phyloP scores from a whole-genome alignment of 1,140 invertebrate species.

The Drosophila mauritiana region DNA sequence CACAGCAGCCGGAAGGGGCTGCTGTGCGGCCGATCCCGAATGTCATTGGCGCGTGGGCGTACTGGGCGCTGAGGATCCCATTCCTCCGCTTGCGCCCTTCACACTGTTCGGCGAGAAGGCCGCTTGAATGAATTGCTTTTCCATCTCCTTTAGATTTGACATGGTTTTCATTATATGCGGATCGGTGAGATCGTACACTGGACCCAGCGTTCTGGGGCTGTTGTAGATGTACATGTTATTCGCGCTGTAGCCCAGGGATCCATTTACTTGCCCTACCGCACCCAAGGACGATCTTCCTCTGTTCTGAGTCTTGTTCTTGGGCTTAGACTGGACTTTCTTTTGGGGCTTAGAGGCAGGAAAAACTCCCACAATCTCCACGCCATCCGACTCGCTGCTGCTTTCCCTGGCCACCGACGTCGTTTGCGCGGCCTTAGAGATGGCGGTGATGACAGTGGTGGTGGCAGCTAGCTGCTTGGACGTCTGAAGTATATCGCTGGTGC shows the following conservation, averaged over 20 bases:
- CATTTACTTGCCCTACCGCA: slow-evolving; percentile 23
- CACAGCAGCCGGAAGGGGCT: slow-evolving; percentile 56
- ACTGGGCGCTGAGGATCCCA: slow-evolving; percentile 24
- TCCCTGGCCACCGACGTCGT: slow-evolving; percentile 48
- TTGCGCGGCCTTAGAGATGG: slow-evolving; percentile 21
- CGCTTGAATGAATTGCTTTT: slow-evolving; percentile 41
- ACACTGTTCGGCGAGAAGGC: slow-evolving; percentile 19
- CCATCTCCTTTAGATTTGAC: slow-evolving; percentile 50
- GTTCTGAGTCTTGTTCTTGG: slow-evolving; percentile 43
- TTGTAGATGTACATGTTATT: slow-evolving; percentile 63
- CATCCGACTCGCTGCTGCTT: slow-evolving; percentile 79
- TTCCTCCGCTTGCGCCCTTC: slow-evolving; percentile 23
- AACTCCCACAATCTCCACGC: slow-evolving; percentile 77
- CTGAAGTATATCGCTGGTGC: slow-evolving; percentile 72
- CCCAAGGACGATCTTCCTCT: slow-evolving; percentile 18
- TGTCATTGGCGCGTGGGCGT: slow-evolving; percentile 72
- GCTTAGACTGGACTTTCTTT: slow-evolving; percentile 27
- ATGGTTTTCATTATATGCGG: slow-evolving; percentile 57
- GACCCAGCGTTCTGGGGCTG: neutral
- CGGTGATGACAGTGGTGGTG: slow-evolving; percentile 35
- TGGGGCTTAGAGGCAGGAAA: slow-evolving; percentile 51
- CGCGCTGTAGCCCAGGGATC: slow-evolving; percentile 45
- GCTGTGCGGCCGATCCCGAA: slow-evolving; percentile 59
- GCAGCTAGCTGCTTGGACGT: slow-evolving; percentile 76
- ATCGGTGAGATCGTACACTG: slow-evolving; percentile 49